Percentiles rank a stretch among this genome's conserved stretches.
Conservation (phyloP, 2,888 invertebrate genomes). For the Tipula unca region DNA sequence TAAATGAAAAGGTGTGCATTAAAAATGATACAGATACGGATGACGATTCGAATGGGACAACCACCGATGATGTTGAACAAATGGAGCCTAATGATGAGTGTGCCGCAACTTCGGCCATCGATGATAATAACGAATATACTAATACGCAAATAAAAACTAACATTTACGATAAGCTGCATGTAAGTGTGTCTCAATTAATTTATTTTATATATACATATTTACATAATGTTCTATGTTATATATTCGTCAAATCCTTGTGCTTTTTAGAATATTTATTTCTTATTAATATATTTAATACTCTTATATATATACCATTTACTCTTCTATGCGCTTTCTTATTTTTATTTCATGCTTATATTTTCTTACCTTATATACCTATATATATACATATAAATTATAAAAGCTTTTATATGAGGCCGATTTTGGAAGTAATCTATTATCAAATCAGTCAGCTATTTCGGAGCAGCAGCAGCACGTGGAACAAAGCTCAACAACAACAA, state of each 20-base stretch:
- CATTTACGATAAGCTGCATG: constrained; percentile 3
- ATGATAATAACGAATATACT: neutral
- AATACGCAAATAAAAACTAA: constrained; percentile 10
- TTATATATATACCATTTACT: neutral
- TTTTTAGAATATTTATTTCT: neutral
- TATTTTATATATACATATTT: neutral
- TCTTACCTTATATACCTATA: neutral
- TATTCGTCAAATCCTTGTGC: neutral
- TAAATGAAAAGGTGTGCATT: neutral
- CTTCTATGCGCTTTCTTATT: neutral
- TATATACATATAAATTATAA: neutral
- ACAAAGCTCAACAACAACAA: neutral
- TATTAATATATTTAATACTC: neutral
- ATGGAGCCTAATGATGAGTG: neutral
- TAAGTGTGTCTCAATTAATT: neutral
- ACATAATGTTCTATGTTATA: neutral
- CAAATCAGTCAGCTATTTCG: constrained; percentile 14
- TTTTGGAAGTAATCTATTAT: constrained; percentile 8
- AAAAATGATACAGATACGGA: constrained; percentile 2
- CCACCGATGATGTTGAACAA: neutral
- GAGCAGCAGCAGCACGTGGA: neutral
- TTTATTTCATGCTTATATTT: neutral
- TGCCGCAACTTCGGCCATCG: neutral
- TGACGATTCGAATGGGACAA: neutral
- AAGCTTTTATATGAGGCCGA: constrained; percentile 14